These are phyloP conservation scores for Syngnathus acus DNA, from an alignment of 2,797 vertebrate genomes.

Conservation along the genomic window DNA sequence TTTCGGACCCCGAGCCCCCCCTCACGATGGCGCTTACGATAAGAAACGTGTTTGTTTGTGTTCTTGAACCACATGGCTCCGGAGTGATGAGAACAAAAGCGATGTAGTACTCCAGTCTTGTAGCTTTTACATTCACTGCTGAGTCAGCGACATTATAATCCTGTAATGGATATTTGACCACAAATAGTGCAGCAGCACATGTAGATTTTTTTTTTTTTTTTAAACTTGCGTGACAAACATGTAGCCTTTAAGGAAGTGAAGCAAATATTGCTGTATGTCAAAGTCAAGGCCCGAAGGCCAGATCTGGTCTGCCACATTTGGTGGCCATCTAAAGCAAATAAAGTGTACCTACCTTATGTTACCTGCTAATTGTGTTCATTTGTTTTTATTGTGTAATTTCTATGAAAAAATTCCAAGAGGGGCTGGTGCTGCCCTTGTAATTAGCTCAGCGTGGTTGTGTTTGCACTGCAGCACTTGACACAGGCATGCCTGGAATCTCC, in stretches of 20 bases:
- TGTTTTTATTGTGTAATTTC: no score
- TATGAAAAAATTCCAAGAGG: not conserved
- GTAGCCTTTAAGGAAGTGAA: not conserved
- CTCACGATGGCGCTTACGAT: constrained; percentile 21
- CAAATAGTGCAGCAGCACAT: not conserved
- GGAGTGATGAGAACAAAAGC: constrained; percentile 18
- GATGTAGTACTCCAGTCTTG: not conserved
- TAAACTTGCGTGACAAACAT: no score
- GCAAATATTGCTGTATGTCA: not conserved
- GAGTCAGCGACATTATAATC: not conserved
- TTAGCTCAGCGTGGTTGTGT: constrained; percentile 32
- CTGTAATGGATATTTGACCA: not conserved
- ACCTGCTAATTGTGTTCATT: no score
- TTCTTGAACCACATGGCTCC: constrained; percentile 14
- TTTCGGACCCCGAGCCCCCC: not conserved
- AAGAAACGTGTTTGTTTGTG: constrained; percentile 27
- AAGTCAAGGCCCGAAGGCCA: not conserved
- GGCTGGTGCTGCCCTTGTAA: constrained; percentile 20
- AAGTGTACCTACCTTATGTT: no score
- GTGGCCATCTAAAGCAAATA: no score
- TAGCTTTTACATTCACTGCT: not conserved
- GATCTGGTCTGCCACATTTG: not conserved
- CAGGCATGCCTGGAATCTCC: constrained; percentile 68
- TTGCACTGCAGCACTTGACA: constrained; percentile 46
- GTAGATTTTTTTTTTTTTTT: not conserved